Conservation (phyloP, 2,888 invertebrate genomes). For the Nebria brevicollis region DNA sequence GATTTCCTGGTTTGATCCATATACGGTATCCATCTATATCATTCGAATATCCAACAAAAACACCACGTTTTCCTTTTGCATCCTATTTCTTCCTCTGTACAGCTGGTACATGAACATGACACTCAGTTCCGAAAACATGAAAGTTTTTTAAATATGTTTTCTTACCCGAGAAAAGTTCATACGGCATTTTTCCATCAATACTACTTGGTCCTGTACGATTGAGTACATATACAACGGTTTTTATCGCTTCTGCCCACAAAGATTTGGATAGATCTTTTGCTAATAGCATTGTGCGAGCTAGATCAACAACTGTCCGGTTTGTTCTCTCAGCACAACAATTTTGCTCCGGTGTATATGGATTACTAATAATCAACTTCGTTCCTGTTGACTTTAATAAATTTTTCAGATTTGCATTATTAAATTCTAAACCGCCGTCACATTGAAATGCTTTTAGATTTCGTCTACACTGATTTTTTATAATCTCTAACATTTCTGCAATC, state of each 20-base stretch:
- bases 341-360: constrained; percentile 32
- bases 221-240: constrained; percentile 8
- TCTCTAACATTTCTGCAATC: constrained; percentile 19
- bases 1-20: constrained; percentile 17
- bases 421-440: constrained; percentile 28
- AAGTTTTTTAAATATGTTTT: constrained; percentile 6
- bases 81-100: constrained; percentile 53
- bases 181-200: constrained; percentile 16
- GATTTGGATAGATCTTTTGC: constrained; percentile 30
- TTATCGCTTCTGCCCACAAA: constrained; percentile 41
- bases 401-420: constrained; percentile 17
- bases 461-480: constrained; percentile 1
- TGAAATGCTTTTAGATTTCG: constrained; percentile 4
- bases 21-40: constrained; percentile 29
- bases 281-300: constrained; percentile 41
- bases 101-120: constrained; percentile 53
- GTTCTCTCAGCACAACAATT: constrained; percentile 31
- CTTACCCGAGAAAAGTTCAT: constrained; percentile 24
- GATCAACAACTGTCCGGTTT: constrained; percentile 40
- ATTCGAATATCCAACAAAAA: constrained; percentile 56
- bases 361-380: constrained; percentile 5
- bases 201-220: constrained; percentile 18
- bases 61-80: constrained; percentile 52
- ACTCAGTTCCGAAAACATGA: constrained; percentile 25
- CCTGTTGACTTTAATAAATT: constrained; percentile 23